Base-by-base conservation (phyloP, 2,113 vertebrate genomes). In the Dipodomys ordii region DNA sequence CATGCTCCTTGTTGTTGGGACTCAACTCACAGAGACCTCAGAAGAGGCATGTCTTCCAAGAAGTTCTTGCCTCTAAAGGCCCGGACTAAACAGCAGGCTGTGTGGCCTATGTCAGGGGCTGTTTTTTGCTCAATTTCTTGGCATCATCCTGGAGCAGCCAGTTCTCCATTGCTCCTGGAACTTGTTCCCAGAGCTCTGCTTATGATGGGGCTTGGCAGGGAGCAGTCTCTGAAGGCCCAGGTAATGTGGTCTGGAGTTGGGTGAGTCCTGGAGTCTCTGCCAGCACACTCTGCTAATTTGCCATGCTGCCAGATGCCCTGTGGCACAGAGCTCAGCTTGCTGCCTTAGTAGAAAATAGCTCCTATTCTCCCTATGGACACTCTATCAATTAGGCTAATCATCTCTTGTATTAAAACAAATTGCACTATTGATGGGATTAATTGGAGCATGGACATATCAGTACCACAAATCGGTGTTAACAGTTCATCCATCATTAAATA, bases 371-470 rank as follows among this genome's bases (percentile, higher is more conserved):
- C 78, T 19, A 15, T 2, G 30, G 65, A 76, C 62, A 73, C 27
- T 57, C 68, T 81, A 6, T 44, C 18, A 25, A 68, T 82, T 44
- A 73, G 39, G 30, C 74, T 83, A 73, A 68, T 92, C 65, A 9
- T 69, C 71, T 30, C 65, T 39, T 84, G 81, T 82, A 44, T 88
- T 87, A 77, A 90, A 88, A 88, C 53, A 95, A 79, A 60, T 25
- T n/a, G 15, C 18, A 35, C 53, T n/a, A 6, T 76, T 86, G 79
- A 20, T 44, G 32, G 72, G 28, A 85, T 91, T 84, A 39, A 27
- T 62, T 73, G 39, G 82, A 86, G 28, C 27, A 67, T 30, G 60
- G 77, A n/a, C 25, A 69, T 27, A 60, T 57, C 20, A 94, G 35
- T 39, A 73, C 13, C 74, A 68, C 68, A 73, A 69, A 76, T 46